These are phyloP conservation scores for Colius striatus DNA, from an alignment of 2,113 vertebrate genomes.

Conservation along the genomic window DNA sequence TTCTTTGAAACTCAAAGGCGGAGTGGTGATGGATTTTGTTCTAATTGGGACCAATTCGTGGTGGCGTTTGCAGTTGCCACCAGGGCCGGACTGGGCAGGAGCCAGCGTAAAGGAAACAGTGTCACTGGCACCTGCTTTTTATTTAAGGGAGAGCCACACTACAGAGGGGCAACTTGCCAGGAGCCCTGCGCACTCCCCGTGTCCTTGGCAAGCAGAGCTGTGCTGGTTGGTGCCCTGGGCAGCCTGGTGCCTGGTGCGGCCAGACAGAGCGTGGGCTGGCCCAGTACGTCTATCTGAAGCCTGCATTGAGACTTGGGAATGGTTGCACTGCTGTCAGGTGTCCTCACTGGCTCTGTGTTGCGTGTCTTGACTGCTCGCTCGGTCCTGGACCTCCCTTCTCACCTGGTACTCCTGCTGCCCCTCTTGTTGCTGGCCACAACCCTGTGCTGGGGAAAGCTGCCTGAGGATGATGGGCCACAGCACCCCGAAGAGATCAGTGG, in stretches of 20 bases:
- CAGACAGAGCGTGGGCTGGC: neutral
- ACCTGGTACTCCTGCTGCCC: neutral
- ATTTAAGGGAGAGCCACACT: neutral
- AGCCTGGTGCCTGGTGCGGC: neutral
- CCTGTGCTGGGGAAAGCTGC: neutral
- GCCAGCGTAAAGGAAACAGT: neutral
- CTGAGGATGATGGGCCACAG: neutral
- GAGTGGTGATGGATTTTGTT: neutral
- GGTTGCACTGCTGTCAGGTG: neutral
- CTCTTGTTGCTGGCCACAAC: neutral
- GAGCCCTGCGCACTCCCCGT: rapidly evolving
- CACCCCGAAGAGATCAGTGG: rapidly evolving
- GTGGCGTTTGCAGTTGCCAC: neutral
- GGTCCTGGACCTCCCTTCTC: rapidly evolving
- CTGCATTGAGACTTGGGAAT: neutral
- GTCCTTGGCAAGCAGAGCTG: neutral
- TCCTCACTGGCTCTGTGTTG: neutral
- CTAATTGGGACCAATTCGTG: rapidly evolving
- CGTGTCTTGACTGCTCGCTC: neutral
- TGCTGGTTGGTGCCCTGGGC: neutral
- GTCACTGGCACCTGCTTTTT: neutral
- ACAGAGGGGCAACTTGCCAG: neutral
- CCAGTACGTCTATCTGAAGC: neutral
- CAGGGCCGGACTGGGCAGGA: neutral
- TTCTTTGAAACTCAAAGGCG: neutral